Conservation (phyloP, 2,797 vertebrate genomes). For the Myotis myotis region DNA sequence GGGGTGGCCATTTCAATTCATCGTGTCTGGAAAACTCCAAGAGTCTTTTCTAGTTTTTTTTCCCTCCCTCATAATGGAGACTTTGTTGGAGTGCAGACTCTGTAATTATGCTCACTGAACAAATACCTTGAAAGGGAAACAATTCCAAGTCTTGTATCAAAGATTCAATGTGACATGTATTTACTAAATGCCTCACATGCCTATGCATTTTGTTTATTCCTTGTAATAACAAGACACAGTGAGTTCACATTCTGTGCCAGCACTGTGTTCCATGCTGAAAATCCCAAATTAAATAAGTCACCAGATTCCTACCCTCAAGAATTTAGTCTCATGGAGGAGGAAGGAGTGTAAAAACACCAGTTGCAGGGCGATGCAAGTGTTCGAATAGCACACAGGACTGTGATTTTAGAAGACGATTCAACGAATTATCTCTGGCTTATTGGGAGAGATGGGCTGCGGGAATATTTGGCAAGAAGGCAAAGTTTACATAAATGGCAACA, state of each 20-base stretch:
- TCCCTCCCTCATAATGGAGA: neutral
- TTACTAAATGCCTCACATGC: conserved; percentile 34
- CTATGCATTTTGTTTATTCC: conserved; percentile 38
- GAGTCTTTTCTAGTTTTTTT: neutral
- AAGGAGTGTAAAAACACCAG: neutral
- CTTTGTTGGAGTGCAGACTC: neutral
- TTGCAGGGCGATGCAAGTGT: neutral
- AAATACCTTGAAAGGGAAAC: conserved; percentile 55
- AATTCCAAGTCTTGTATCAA: conserved; percentile 37
- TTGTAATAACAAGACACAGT: neutral
- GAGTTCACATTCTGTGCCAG: neutral
- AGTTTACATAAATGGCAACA: conserved; percentile 52
- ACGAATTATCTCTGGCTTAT: conserved; percentile 41
- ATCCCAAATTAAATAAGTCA: neutral
- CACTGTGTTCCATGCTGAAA: neutral
- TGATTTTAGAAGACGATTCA: conserved; percentile 5
- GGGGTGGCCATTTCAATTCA: neutral
- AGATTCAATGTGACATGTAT: conserved; percentile 20
- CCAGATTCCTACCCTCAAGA: neutral
- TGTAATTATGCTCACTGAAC: conserved; percentile 28
- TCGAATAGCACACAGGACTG: neutral
- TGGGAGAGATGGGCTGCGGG: neutral
- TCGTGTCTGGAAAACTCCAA: neutral
- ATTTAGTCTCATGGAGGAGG: neutral
- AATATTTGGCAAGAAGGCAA: conserved; percentile 52